phyloP scores from a whole-genome alignment of 2,113 vertebrate species.

The Pseudopipra pipra region DNA sequence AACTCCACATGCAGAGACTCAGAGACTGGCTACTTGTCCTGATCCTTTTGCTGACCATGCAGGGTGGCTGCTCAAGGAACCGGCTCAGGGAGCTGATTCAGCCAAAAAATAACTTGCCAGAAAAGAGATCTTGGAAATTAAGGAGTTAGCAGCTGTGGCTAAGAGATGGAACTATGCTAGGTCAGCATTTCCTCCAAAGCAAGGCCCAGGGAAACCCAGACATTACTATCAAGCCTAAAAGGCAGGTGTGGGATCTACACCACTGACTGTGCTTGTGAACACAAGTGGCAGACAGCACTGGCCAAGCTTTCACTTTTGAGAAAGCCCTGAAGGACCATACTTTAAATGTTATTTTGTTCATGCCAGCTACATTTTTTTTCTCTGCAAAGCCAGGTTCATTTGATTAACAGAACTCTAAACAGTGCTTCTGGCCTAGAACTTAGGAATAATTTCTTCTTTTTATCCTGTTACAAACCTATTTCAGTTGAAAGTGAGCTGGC shows the following conservation, averaged over 20 bases:
- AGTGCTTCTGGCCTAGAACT: not conserved
- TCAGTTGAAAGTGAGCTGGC: not conserved
- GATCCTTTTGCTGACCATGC: not conserved
- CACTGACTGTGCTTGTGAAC: not conserved
- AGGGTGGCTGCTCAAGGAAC: not conserved
- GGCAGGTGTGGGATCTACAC: not conserved
- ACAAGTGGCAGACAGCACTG: not conserved
- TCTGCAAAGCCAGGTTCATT: not conserved
- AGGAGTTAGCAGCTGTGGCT: not conserved
- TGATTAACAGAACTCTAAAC: not conserved
- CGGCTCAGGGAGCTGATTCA: not conserved
- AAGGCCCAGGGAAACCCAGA: not conserved
- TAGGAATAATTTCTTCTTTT: not conserved
- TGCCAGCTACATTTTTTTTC: not conserved
- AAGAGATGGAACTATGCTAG: not conserved
- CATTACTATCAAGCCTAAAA: not conserved
- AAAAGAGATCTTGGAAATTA: not conserved
- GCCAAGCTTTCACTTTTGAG: not conserved
- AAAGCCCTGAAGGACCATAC: not conserved
- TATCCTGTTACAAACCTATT: not conserved
- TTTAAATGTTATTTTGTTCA: not conserved
- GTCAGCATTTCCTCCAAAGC: not conserved
- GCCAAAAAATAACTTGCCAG: not conserved
- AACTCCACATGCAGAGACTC: rapidly evolving
- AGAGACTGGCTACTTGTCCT: not conserved